Base-by-base conservation (phyloP, 2,113 vertebrate species). In the Delphinus delphis region DNA sequence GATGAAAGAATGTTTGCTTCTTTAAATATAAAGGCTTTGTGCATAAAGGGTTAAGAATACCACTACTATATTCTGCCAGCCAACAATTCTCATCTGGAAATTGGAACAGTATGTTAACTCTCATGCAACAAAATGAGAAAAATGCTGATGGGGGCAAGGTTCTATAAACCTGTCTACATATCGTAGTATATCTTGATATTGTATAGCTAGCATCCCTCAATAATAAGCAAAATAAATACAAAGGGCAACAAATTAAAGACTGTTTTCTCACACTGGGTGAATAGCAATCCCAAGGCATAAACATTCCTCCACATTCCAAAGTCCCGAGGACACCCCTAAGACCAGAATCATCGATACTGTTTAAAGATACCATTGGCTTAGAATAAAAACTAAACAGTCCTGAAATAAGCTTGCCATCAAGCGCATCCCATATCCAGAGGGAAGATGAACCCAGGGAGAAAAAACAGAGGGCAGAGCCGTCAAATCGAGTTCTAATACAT, bases 1-100 rank as follows among this genome's bases (percentile, higher is more conserved):
- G 86, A 94, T 88, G 31, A 97, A 97, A 96, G 36, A 79, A 44
- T 86, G 1, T 50, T 41, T 53, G 44, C 26, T 74, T 71, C 36
- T 73, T 92, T 63, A 47, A 82, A 44, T 25, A 44, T 21, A 68
- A 17, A 76, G 25, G 2, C 41, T 82, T 92, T 60, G 3, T 53
- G 38, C 33, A 36, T 12, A 50, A 73, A 41, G 11, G 25, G 20
- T 76, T 55, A 94, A 90, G 26, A 73, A 80, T 15, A 58, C 11
- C 36, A 31, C 23, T 70, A 41, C 25, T 12, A 1, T 28, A 65
- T 0, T 87, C 74, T 63, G 13, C 17, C 41, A 67, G 28, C 6
- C 13, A 26, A 44, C 6, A 53, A 38, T 12, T 65, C 33, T 38
- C n/a, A 47, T 47, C 58, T 85, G 38, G 14, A 76, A 92, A 71